Evolutionary conservation across 2,888 invertebrate genomes (phyloP).

Genomic region (Muscina levida): DNA sequence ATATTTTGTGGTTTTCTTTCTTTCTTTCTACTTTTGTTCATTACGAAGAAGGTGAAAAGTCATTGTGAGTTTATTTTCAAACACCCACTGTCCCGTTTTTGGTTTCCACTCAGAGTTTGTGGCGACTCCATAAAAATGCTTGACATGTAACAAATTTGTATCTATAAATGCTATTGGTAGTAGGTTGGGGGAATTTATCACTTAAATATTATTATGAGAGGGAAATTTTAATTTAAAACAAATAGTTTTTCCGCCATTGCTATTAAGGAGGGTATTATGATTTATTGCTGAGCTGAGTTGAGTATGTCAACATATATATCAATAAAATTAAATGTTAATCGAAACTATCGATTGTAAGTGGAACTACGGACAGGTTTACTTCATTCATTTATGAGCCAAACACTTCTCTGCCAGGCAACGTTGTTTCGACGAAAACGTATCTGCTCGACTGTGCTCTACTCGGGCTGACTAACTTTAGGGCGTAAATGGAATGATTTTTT

Average conservation of each 20-base stretch:
- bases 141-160: background rate
- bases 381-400: too few relatives aligned
- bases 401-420: too few relatives aligned
- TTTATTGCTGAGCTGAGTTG: too few relatives aligned
- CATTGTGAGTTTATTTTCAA: slow-evolving; percentile 1
- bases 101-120: background rate
- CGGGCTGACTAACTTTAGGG: too few relatives aligned
- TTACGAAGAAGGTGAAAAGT: slow-evolving; percentile 1
- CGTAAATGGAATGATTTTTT: too few relatives aligned
- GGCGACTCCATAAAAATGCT: background rate
- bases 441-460: too few relatives aligned
- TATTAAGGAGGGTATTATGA: slow-evolving; percentile 10
- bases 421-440: too few relatives aligned
- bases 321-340: too few relatives aligned
- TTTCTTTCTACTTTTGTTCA: background rate
- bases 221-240: background rate
- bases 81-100: background rate
- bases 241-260: background rate
- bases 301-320: too few relatives aligned
- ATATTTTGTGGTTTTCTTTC: background rate
- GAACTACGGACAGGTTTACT: too few relatives aligned
- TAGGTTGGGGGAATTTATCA: background rate
- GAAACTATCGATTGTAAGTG: too few relatives aligned
- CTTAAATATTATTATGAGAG: background rate
- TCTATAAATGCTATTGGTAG: background rate